These are phyloP conservation scores for Aphelenchoides bicaudatus DNA, from an alignment of 2,888 invertebrate genomes.

Conservation along the genomic window DNA sequence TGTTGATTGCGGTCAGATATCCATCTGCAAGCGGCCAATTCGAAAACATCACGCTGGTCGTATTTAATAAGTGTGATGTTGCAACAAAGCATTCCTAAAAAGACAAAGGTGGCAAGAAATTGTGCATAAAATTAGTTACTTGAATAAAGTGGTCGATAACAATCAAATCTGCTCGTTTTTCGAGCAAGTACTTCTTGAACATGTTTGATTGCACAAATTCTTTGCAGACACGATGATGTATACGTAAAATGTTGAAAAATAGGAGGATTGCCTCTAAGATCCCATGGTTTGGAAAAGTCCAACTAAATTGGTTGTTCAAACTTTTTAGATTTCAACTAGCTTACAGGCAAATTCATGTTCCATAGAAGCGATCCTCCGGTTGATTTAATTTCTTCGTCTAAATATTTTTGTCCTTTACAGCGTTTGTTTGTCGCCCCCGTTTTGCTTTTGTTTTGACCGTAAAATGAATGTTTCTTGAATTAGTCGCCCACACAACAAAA, in stretches of 20 bases:
- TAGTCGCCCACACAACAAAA: neutral
- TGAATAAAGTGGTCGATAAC: constrained; percentile 55
- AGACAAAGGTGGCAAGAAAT: neutral
- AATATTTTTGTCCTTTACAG: neutral
- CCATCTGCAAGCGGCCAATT: constrained; percentile 58
- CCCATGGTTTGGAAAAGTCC: constrained; percentile 45
- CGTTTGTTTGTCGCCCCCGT: neutral
- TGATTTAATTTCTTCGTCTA: constrained; percentile 27
- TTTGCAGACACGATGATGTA: constrained; percentile 44
- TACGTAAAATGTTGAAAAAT: constrained; percentile 47
- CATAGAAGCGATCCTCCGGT: constrained; percentile 41
- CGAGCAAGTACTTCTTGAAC: constrained; percentile 34
- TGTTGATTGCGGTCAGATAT: constrained; percentile 47
- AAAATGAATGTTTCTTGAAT: neutral
- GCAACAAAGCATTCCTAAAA: constrained; percentile 53
- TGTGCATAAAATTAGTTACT: constrained; percentile 26
- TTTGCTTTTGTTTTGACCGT: neutral
- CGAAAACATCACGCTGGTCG: constrained; percentile 51
- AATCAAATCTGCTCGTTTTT: constrained; percentile 39
- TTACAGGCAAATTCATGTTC: constrained; percentile 43
- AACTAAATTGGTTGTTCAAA: too few relatives aligned
- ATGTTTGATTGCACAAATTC: constrained; percentile 38
- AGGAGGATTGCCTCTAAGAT: constrained; percentile 43
- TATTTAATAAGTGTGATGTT: constrained; percentile 46
- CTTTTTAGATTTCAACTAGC: too few relatives aligned